Conservation (phyloP, 2,797 vertebrate species). For the Dromococcyx pavoninus region DNA sequence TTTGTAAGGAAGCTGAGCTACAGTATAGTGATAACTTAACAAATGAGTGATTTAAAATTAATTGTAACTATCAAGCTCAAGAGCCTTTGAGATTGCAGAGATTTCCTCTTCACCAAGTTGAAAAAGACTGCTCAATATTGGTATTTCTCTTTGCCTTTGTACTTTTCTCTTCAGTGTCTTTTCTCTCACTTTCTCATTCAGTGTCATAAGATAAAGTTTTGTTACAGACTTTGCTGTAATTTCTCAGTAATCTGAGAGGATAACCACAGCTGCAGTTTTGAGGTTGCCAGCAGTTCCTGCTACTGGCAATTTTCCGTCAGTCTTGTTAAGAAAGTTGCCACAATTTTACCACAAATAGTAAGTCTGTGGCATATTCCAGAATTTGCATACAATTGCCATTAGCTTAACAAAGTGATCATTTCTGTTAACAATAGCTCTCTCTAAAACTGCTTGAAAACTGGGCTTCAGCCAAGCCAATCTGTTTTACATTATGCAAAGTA, state of each 20-base stretch:
- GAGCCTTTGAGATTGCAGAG: background rate
- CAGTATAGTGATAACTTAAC: background rate
- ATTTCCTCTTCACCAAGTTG: background rate
- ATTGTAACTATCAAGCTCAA: background rate
- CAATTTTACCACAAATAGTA: constrained; percentile 72
- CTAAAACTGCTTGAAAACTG: constrained; percentile 12
- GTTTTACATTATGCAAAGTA: constrained; percentile 50
- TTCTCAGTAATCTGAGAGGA: constrained; percentile 71
- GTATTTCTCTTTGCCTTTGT: background rate
- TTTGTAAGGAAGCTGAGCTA: background rate
- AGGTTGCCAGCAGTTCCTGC: constrained; percentile 71
- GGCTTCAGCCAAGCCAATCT: constrained; percentile 39
- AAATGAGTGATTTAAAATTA: background rate
- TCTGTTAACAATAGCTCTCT: constrained; percentile 58
- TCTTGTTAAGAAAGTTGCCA: constrained; percentile 68
- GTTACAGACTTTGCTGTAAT: constrained; percentile 61
- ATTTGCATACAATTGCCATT: constrained; percentile 72
- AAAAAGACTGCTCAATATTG: background rate
- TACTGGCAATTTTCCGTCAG: constrained; percentile 72
- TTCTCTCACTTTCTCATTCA: background rate
- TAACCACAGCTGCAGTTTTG: constrained; percentile 73
- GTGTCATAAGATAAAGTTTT: constrained; percentile 58
- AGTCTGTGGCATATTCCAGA: constrained; percentile 63
- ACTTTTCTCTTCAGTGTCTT: background rate
- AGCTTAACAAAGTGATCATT: constrained; percentile 53